Base-by-base conservation (phyloP, 2,797 vertebrate species). In the Helostoma temminkii region DNA sequence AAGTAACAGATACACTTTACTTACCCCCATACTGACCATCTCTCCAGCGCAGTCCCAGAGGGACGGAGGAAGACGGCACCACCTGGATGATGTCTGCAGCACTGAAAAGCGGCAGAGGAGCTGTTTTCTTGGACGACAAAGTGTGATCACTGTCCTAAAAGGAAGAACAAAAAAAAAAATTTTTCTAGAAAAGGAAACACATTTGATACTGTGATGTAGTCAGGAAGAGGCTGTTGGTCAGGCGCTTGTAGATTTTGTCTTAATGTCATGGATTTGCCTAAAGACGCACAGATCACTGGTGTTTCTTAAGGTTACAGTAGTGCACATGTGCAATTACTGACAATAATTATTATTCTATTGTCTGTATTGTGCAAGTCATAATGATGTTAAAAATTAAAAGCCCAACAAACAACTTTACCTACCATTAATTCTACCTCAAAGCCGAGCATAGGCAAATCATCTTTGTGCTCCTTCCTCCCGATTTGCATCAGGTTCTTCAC, bases 381-480 rank as follows among this genome's bases (percentile, higher is more conserved):
- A 9, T 32, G n/a, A 19, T 19, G 5, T 0, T 26, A 19, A 14
- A 53, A 24, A 12, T 4, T 9, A 24, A 24, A 18, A 41, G 47
- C 0, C 3, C 43, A 21, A 21, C 2, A 52, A 24, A 8, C 16
- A 53, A 9, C 12, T 55, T 4, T 0, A 85, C 93, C 64, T 67
- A 94, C 93, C 90, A 94, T 67, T 26, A 93, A 82, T 32, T 95
- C 91, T 82, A 95, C 90, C 64, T 95, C 91, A 46, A 95, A 95
- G 66, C 88, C 93, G 0, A 95, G 79, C 92, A 95, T 91, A 48
- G 83, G 85, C 59, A 94, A 86, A 54, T 93, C 89, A 0, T 90
- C 91, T 32, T 85, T 88, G n/a, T 47, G 72, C 42, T 93, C 91
- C 48, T 91, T 93, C 72, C 66, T 93, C 16, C 89, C 92, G 2